Conservation (phyloP, 2,113 vertebrate genomes). For the Oryzias curvinotus region DNA sequence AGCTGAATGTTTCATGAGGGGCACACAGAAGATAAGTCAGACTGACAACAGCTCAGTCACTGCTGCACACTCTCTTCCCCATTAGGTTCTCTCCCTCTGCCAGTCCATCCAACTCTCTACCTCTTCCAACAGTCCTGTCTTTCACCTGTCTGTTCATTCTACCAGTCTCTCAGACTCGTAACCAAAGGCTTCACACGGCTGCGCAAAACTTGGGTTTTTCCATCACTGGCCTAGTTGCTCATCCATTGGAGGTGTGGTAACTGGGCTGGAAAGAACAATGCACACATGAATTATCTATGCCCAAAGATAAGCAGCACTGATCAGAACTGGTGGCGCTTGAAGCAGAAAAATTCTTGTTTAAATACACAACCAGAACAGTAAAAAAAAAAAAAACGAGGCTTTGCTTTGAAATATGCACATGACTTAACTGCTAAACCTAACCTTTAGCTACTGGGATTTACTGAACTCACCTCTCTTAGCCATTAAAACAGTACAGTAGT, state of each 20-base stretch:
- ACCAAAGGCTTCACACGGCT: constrained; percentile 44
- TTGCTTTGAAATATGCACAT: too few relatives aligned
- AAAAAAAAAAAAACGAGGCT: not conserved
- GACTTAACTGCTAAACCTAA: too few relatives aligned
- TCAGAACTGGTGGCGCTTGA: constrained; percentile 22
- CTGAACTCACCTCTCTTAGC: too few relatives aligned
- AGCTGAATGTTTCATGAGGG: constrained; percentile 79
- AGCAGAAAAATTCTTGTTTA: constrained; percentile 8
- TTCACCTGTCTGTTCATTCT: constrained; percentile 63
- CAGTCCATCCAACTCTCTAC: constrained; percentile 55
- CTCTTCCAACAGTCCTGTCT: constrained; percentile 53
- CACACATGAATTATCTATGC: constrained; percentile 51
- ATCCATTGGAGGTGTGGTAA: constrained; percentile 42
- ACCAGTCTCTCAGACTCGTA: constrained; percentile 32
- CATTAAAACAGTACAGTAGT: too few relatives aligned
- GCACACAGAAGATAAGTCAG: constrained; percentile 73
- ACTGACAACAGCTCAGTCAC: constrained; percentile 68
- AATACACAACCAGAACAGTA: not conserved
- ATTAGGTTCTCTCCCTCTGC: constrained; percentile 61
- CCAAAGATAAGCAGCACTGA: constrained; percentile 37
- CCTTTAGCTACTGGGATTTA: too few relatives aligned
- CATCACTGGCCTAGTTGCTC: constrained; percentile 57
- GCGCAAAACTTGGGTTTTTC: constrained; percentile 50
- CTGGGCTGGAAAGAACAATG: constrained; percentile 59
- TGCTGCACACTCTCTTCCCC: constrained; percentile 57